Evolutionary conservation across 2,113 vertebrate species (phyloP).

Genomic region (Willisornis vidua): DNA sequence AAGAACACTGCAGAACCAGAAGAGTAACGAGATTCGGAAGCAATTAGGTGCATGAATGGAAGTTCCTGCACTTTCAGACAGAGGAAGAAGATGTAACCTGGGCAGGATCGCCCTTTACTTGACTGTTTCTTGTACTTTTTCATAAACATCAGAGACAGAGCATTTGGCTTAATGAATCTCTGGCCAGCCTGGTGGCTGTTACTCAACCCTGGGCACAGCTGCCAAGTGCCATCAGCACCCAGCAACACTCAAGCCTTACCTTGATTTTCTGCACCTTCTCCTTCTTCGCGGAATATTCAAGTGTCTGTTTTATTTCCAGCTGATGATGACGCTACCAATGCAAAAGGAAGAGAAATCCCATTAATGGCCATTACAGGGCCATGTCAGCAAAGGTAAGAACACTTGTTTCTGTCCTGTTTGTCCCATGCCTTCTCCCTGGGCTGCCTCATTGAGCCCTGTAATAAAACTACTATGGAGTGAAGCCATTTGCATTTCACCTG

Average conservation of each 20-base stretch:
- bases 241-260: slow-evolving; percentile 68
- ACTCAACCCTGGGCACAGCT: neutral
- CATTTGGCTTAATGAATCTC: neutral
- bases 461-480: neutral
- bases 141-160: neutral
- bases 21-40: neutral
- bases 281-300: slow-evolving; percentile 78
- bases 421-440: neutral
- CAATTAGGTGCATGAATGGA: neutral
- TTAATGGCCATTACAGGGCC: neutral
- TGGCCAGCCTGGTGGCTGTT: neutral
- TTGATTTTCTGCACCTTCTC: slow-evolving; percentile 79
- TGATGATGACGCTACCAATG: slow-evolving; percentile 79
- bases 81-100: neutral
- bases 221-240: neutral
- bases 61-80: neutral
- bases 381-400: neutral
- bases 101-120: neutral
- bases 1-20: neutral
- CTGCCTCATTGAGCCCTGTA: neutral
- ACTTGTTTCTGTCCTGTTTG: neutral
- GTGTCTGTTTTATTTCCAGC: slow-evolving; percentile 79
- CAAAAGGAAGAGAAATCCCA: neutral
- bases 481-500: neutral
- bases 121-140: neutral